A percentile compares a stretch with the other conserved stretches of the same genome.
Evolutionary conservation across 2,888 invertebrate genomes (phyloP).

Genomic region (Leptinotarsa haldemani): DNA sequence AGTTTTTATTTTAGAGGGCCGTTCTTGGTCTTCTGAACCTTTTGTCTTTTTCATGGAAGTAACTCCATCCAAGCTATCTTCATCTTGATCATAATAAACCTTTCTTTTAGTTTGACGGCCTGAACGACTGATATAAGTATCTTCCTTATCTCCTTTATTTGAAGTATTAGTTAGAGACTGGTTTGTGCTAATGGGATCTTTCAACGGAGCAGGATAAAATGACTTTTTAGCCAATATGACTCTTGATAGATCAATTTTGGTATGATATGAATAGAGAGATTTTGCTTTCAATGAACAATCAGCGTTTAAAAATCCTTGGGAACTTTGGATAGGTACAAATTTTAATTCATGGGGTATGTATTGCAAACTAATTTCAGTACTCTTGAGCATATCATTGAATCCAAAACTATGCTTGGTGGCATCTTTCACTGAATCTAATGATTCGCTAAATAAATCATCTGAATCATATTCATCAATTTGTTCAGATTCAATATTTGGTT

Average conservation of each 20-base stretch:
- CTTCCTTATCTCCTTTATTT: constrained; percentile 23
- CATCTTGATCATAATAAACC: constrained; percentile 38
- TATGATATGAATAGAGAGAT: constrained; percentile 41
- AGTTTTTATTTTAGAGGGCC: constrained; percentile 33
- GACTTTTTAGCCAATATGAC: constrained; percentile 32
- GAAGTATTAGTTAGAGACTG: constrained; percentile 15
- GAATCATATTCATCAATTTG: constrained; percentile 6
- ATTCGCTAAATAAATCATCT: background rate
- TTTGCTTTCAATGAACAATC: constrained; percentile 28
- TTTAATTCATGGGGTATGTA: constrained; percentile 37
- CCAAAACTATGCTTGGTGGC: constrained; percentile 40
- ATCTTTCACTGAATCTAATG: constrained; percentile 26
- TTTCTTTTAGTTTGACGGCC: constrained; percentile 40
- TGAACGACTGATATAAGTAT: constrained; percentile 38
- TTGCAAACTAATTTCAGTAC: constrained; percentile 34
- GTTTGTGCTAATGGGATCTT: constrained; percentile 21
- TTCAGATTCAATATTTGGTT: background rate
- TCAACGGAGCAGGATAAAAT: constrained; percentile 32
- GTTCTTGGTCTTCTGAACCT: constrained; percentile 30
- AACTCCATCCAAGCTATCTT: constrained; percentile 29
- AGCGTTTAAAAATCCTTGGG: constrained; percentile 38
- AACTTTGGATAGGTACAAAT: constrained; percentile 44
- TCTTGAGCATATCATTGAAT: constrained; percentile 47
- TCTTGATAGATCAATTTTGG: constrained; percentile 34
- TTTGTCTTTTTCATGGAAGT: constrained; percentile 34